Percentiles rank a stretch among this genome's conserved stretches.
phyloP scores from a whole-genome alignment of 1,140 invertebrate genomes.

The Olivierus martensii region DNA sequence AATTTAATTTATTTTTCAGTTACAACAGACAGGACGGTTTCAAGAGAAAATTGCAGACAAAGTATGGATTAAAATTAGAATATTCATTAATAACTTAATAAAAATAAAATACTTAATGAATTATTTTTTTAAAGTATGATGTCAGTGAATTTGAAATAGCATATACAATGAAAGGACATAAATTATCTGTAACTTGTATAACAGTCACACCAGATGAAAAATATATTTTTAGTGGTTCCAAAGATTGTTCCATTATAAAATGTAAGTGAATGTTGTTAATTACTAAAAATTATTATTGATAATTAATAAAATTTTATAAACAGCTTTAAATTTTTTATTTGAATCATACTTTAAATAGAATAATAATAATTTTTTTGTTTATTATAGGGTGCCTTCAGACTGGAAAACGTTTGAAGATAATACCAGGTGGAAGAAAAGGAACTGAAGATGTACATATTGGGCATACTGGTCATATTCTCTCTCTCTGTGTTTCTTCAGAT shows the following conservation, averaged over 20 bases:
- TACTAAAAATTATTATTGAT: not conserved
- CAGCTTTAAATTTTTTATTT: not conserved
- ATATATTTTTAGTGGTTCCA: conserved; percentile 67
- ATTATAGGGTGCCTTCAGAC: conserved; percentile 38
- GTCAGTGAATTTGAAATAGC: conserved; percentile 1
- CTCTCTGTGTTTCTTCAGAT: conserved; percentile 68
- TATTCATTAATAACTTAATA: not conserved
- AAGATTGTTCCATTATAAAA: conserved; percentile 76
- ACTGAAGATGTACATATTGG: conserved; percentile 21
- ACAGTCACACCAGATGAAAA: conserved; percentile 58
- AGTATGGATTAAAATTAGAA: conserved; percentile 2
- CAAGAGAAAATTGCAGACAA: conserved; percentile 53
- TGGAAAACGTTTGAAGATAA: conserved; percentile 32
- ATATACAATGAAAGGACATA: conserved; percentile 37
- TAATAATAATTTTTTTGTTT: conserved; percentile 1
- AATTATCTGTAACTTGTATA: conserved; percentile 62
- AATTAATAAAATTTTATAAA: not conserved
- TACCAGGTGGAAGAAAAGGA: conserved; percentile 26
- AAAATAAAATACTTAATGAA: not conserved
- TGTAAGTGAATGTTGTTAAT: conserved; percentile 41
- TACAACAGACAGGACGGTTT: conserved; percentile 68
- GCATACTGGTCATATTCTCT: conserved; percentile 44
- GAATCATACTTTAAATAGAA: not conserved
- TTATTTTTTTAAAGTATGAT: conserved; percentile 4
- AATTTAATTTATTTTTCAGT: conserved; percentile 26